Conservation (phyloP, 2,113 vertebrate genomes). For the Probosciger aterrimus region DNA sequence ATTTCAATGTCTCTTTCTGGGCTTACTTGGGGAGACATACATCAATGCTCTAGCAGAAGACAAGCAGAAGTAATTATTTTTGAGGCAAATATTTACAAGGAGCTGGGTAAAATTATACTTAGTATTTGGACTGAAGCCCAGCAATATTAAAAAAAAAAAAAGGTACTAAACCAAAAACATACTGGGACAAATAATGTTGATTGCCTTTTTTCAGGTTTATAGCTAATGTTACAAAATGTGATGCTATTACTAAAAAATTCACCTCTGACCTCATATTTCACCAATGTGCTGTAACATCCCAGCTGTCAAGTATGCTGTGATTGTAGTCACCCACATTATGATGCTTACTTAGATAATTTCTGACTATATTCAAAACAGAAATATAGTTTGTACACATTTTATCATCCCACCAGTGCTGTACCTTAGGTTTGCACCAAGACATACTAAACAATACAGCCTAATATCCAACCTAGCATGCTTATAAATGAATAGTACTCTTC, state of each 20-base stretch:
- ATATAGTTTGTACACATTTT: background rate
- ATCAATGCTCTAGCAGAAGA: background rate
- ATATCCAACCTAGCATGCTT: background rate
- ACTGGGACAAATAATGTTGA: background rate
- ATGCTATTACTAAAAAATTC: background rate
- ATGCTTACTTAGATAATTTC: background rate
- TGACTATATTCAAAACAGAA: background rate
- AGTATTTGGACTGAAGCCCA: background rate
- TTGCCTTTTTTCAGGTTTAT: background rate
- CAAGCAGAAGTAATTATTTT: slow-evolving; percentile 22
- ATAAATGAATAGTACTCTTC: background rate
- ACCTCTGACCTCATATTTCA: background rate
- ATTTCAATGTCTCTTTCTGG: slow-evolving; percentile 44
- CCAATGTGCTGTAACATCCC: background rate
- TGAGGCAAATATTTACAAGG: background rate
- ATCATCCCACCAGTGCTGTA: background rate
- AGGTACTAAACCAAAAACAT: background rate
- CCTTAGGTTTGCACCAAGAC: background rate
- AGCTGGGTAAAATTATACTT: background rate
- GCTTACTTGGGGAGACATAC: slow-evolving; percentile 32
- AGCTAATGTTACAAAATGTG: background rate
- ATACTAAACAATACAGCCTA: background rate
- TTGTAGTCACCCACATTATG: background rate
- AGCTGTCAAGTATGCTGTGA: background rate
- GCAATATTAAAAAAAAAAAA: background rate